These are phyloP conservation scores for Rallus crepitans DNA, from an alignment of 2,797 vertebrate species.

Conservation along the genomic window DNA sequence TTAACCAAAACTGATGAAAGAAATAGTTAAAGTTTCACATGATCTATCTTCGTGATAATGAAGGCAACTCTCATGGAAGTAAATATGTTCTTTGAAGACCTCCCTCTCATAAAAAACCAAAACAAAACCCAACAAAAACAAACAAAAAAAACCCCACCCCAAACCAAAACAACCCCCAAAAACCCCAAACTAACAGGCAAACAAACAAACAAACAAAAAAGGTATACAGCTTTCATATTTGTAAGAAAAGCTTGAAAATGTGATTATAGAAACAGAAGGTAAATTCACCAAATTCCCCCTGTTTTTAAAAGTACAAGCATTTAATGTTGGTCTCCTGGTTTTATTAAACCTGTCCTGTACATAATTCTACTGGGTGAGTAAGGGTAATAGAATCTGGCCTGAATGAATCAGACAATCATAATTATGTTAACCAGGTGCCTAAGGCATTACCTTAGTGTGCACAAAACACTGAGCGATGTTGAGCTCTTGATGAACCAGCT, in stretches of 20 bases:
- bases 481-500: neutral
- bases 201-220: neutral
- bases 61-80: neutral
- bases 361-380: neutral
- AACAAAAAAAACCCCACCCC: too few relatives aligned
- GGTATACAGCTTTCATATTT: neutral
- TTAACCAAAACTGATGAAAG: neutral
- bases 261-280: neutral
- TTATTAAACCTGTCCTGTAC: neutral
- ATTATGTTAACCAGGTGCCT: conserved; percentile 30
- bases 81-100: neutral
- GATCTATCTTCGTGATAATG: neutral
- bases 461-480: neutral
- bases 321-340: neutral
- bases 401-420: conserved; percentile 45
- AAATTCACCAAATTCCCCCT: neutral
- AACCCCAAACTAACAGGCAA: neutral
- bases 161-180: too few relatives aligned
- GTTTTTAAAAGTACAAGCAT: neutral
- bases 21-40: neutral
- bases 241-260: neutral
- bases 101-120: neutral
- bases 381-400: neutral
- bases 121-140: neutral
- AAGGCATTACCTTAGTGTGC: neutral